Conservation (phyloP, 2,113 vertebrate genomes). For the Donacobius atricapilla region DNA sequence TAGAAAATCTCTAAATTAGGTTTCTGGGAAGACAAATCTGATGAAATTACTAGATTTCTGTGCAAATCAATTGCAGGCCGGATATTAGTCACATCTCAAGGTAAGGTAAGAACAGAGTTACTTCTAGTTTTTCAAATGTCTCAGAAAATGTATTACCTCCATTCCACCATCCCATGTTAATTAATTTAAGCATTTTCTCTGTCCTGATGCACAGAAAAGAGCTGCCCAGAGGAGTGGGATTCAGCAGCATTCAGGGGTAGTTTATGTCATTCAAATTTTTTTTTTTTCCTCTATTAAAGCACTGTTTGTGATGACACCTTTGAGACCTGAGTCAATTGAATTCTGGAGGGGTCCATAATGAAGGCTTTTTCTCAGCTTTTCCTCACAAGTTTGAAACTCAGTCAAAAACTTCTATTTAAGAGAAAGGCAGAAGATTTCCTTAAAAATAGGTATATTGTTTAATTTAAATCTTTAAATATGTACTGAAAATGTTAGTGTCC, state of each 20-base stretch:
- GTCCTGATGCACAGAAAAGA: neutral
- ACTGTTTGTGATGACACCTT: neutral
- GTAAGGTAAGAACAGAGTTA: neutral
- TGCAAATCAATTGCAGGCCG: neutral
- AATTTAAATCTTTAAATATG: neutral
- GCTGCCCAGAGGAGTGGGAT: neutral
- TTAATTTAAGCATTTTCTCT: neutral
- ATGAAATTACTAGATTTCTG: constrained; percentile 5
- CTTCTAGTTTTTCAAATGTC: neutral
- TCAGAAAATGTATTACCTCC: neutral
- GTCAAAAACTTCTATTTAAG: neutral
- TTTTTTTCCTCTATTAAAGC: neutral
- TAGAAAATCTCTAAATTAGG: constrained; percentile 51
- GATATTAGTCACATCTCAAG: neutral
- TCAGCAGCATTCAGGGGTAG: neutral
- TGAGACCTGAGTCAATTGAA: neutral
- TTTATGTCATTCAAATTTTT: neutral
- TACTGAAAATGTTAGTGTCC: neutral
- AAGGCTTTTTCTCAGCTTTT: neutral
- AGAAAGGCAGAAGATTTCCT: neutral
- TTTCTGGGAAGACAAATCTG: constrained; percentile 26
- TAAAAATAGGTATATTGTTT: neutral
- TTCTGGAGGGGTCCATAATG: neutral
- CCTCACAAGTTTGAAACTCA: neutral
- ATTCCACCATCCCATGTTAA: neutral